phyloP scores from a whole-genome alignment of 2,888 invertebrate species.

The Acronicta psi region DNA sequence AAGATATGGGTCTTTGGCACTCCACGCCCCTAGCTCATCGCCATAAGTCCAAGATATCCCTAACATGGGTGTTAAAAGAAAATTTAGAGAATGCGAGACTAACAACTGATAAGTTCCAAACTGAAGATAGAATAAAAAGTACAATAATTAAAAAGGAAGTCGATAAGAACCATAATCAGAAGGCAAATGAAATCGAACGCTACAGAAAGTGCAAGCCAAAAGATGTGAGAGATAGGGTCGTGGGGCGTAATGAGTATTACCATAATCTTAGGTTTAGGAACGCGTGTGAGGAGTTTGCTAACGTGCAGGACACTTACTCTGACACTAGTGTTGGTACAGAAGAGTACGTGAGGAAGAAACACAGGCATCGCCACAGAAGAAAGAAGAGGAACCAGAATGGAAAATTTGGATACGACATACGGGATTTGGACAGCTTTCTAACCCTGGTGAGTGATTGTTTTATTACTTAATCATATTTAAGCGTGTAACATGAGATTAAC shows the following conservation, averaged over 20 bases:
- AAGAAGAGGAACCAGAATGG: constrained; percentile 74
- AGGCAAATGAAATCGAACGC: constrained; percentile 69
- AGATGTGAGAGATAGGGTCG: constrained; percentile 72
- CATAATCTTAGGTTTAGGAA: constrained; percentile 83
- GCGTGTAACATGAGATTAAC: constrained; percentile 10
- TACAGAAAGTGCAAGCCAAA: constrained; percentile 72
- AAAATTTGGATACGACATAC: constrained; percentile 94
- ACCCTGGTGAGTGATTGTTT: constrained; percentile 89
- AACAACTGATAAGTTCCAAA: constrained; percentile 61
- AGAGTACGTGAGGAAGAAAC: constrained; percentile 80
- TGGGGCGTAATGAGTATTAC: constrained; percentile 84
- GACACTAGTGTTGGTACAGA: constrained; percentile 80
- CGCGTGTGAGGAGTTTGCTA: constrained; percentile 81
- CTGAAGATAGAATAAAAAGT: constrained; percentile 62
- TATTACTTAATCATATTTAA: constrained; percentile 23
- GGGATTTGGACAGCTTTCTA: constrained; percentile 93
- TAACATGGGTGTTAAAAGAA: constrained; percentile 93
- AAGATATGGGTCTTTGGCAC: constrained; percentile 86
- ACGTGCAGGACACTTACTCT: constrained; percentile 73
- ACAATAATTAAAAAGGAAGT: constrained; percentile 60
- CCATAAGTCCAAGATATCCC: constrained; percentile 91
- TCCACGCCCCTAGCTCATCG: constrained; percentile 82
- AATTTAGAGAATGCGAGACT: constrained; percentile 85
- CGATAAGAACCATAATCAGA: constrained; percentile 65
- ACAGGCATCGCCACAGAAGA: constrained; percentile 84